A percentile compares a stretch with the other conserved stretches of the same genome.
These are phyloP conservation scores for Bubo bubo DNA, from an alignment of 2,113 vertebrate genomes.

Conservation along the genomic window DNA sequence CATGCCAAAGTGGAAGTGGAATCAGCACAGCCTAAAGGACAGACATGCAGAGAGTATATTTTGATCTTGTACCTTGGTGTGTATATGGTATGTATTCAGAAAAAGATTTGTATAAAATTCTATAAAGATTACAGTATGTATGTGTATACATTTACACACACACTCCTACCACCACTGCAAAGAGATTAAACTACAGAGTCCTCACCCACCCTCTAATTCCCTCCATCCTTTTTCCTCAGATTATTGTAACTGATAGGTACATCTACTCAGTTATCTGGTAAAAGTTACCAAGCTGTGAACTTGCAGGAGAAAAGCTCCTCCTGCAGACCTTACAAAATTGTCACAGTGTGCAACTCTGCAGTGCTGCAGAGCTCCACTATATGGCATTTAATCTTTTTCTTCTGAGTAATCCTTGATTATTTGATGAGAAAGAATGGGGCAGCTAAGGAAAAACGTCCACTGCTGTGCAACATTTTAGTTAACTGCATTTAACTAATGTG, in stretches of 20 bases:
- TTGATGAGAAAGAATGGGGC: neutral
- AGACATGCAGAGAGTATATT: neutral
- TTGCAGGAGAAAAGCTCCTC: neutral
- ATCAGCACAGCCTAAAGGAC: neutral
- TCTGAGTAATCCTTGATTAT: no score
- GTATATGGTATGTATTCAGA: neutral
- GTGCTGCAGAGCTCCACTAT: neutral
- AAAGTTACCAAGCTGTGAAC: neutral
- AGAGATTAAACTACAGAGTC: neutral
- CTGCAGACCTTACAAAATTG: neutral
- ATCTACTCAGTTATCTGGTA: neutral
- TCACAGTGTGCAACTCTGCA: neutral
- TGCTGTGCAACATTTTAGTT: neutral
- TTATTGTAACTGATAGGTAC: neutral
- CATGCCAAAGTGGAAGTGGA: neutral
- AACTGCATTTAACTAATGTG: neutral
- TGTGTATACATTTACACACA: neutral
- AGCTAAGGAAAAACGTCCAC: neutral
- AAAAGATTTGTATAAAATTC: neutral
- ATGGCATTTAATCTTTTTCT: neutral
- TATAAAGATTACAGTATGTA: neutral
- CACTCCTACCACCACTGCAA: neutral
- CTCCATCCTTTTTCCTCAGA: neutral
- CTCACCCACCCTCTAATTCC: neutral
- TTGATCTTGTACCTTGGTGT: neutral